A percentile compares a stretch with the other conserved stretches of the same genome.
phyloP scores from a whole-genome alignment of 2,888 invertebrate genomes.

The Helicoverpa assulta region DNA sequence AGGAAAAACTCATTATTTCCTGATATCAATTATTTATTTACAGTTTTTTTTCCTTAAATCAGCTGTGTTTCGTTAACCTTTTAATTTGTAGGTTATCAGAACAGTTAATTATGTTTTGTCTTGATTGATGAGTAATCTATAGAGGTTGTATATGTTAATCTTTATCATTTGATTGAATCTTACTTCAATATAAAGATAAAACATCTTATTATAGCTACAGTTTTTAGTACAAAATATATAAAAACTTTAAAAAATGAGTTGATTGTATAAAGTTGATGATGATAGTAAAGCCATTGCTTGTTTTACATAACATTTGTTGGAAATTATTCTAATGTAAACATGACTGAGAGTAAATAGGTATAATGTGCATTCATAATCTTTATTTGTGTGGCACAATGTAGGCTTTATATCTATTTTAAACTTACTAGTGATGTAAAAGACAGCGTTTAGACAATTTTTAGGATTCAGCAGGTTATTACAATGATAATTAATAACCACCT shows the following conservation, averaged over 20 bases:
- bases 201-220: neutral
- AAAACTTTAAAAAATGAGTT: neutral
- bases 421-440: too few species aligned
- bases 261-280: neutral
- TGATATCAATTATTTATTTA: slow-evolving; percentile 44
- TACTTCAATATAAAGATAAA: neutral
- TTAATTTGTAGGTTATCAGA: slow-evolving; percentile 35
- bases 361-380: neutral
- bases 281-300: neutral
- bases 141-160: slow-evolving; percentile 4
- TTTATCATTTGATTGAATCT: neutral
- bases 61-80: slow-evolving; percentile 39
- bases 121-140: slow-evolving; percentile 7
- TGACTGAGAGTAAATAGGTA: neutral
- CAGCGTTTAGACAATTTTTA: too few species aligned
- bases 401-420: neutral
- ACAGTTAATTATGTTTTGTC: neutral
- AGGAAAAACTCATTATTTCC: neutral
- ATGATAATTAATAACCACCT: too few species aligned
- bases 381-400: neutral
- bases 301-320: neutral
- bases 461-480: too few species aligned
- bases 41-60: slow-evolving; percentile 42
- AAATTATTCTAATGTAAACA: neutral
- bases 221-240: too few species aligned